phyloP scores from a whole-genome alignment of 2,888 invertebrate species.

The Leistus spinibarbis region DNA sequence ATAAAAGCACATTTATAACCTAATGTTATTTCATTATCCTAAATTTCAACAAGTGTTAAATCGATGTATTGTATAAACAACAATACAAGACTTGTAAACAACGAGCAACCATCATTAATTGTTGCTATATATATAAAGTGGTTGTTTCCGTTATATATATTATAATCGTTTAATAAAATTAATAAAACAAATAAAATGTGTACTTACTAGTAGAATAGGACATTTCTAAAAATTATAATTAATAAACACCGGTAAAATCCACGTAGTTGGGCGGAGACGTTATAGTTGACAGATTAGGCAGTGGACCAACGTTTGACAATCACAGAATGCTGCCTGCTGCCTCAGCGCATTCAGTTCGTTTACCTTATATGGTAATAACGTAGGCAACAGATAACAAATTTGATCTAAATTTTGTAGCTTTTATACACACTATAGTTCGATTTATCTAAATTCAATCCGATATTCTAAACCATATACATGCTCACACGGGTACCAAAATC shows the following conservation, averaged over 20 bases:
- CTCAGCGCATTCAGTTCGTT: constrained; percentile 2
- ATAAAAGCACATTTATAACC: neutral
- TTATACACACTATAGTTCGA: neutral
- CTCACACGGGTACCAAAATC: neutral
- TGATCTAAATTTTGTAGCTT: neutral
- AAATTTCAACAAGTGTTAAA: neutral
- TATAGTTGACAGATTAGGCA: constrained; percentile 28
- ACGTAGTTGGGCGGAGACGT: constrained; percentile 35
- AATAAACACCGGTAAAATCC: constrained; percentile 27
- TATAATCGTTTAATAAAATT: neutral
- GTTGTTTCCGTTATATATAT: neutral
- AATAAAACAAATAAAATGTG: constrained; percentile 7
- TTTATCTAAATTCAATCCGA: neutral
- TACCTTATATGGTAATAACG: constrained; percentile 24
- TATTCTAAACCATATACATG: neutral
- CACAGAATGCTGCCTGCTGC: neutral
- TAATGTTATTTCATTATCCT: neutral
- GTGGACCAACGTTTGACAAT: constrained; percentile 11
- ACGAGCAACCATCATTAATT: neutral
- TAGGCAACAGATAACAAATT: neutral
- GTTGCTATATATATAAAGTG: neutral
- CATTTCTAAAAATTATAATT: constrained; percentile 45
- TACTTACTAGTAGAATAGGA: constrained; percentile 53
- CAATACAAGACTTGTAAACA: neutral
- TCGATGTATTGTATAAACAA: neutral